Conservation (phyloP, 30 jellyfish, hydroid and myxozoan genomes). For the Haliclystus octoradiatus region DNA sequence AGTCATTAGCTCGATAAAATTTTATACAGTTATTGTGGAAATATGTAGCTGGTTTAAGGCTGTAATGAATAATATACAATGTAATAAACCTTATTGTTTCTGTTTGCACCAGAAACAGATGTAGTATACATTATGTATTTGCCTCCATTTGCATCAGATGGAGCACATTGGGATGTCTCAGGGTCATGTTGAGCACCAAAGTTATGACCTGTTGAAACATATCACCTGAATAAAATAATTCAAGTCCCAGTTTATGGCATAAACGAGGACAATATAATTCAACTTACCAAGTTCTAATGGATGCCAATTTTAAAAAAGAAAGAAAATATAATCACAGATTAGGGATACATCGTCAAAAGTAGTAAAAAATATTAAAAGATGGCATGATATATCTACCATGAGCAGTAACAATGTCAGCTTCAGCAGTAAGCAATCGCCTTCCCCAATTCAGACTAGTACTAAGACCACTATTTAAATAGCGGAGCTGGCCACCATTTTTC, state of each 20-base stretch:
- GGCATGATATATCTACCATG: constrained; percentile 25
- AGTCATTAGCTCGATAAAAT: neutral
- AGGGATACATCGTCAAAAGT: neutral
- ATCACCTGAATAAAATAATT: too few species aligned
- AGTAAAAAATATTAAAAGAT: neutral
- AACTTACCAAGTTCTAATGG: constrained; percentile 20
- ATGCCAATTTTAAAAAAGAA: constrained; percentile 4
- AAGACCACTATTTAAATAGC: constrained; percentile 49
- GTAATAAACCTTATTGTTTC: constrained; percentile 57
- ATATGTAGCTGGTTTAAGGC: neutral
- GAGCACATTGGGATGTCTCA: constrained; percentile 28
- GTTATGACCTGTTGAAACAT: constrained; percentile 55
- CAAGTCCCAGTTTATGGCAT: too few species aligned
- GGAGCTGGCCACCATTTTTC: constrained; percentile 4
- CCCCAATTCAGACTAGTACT: constrained; percentile 91
- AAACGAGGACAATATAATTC: too few species aligned
- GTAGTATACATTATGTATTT: constrained; percentile 65
- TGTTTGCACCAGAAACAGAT: constrained; percentile 63
- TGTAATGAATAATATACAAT: too few species aligned
- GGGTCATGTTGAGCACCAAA: constrained; percentile 93
- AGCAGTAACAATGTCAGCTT: constrained; percentile 87
- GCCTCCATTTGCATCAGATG: constrained; percentile 44
- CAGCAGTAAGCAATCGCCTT: constrained; percentile 67
- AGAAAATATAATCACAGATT: neutral
- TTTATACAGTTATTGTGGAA: neutral